Conservation (phyloP, 2,797 vertebrate species). For the Micromesistius poutassou region DNA sequence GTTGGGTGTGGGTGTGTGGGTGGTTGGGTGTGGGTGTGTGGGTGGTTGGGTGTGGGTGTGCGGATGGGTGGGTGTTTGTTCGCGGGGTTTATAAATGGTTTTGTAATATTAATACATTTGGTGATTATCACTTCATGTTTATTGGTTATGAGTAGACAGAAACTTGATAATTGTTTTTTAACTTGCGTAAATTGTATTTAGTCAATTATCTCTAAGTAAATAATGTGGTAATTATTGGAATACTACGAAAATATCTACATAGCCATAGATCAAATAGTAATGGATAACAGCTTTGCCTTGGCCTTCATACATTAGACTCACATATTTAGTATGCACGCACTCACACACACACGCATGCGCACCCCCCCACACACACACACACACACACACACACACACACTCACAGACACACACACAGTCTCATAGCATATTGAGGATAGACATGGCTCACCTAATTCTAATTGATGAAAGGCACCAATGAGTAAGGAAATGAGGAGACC, state of each 20-base stretch:
- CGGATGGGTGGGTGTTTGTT: too few species aligned
- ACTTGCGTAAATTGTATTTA: too few species aligned
- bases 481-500: constrained; percentile 26
- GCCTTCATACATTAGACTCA: background rate
- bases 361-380: background rate
- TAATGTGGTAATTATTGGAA: too few species aligned
- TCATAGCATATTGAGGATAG: constrained; percentile 16
- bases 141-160: too few species aligned
- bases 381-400: constrained; percentile 7
- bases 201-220: too few species aligned
- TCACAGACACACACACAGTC: background rate
- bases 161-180: too few species aligned
- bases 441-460: constrained; percentile 33
- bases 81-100: too few species aligned
- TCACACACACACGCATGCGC: constrained; percentile 7
- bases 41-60: background rate
- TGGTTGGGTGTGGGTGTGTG: background rate
- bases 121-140: too few species aligned
- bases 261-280: too few species aligned
- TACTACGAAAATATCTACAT: too few species aligned
- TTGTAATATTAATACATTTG: too few species aligned
- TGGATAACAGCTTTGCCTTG: background rate
- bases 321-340: background rate
- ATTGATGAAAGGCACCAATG: constrained; percentile 42
- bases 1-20: too few species aligned